These are phyloP conservation scores for Neopipo cinnamomea DNA, from an alignment of 2,113 vertebrate species.

Conservation along the genomic window DNA sequence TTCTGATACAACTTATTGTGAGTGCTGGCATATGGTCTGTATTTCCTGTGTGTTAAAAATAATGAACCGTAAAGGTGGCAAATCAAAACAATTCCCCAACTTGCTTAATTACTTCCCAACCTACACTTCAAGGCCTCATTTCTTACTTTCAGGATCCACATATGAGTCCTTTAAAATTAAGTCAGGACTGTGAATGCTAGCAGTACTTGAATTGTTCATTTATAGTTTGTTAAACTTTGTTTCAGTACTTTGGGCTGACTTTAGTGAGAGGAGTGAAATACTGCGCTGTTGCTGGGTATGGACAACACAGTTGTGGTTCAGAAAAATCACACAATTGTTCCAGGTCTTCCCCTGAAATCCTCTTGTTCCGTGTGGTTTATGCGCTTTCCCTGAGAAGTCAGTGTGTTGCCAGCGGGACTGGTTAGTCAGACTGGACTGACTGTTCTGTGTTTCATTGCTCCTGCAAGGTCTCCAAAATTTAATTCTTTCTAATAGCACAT, in stretches of 20 bases:
- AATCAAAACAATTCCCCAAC: background rate
- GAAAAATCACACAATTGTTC: background rate
- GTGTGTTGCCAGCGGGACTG: rapidly evolving
- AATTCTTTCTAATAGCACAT: background rate
- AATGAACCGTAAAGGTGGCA: background rate
- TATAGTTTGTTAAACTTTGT: background rate
- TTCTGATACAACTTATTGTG: background rate
- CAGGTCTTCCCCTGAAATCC: background rate
- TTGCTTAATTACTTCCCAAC: background rate
- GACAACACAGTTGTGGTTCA: background rate
- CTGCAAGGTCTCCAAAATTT: background rate
- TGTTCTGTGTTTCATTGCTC: background rate
- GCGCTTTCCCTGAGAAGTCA: background rate
- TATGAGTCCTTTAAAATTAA: background rate
- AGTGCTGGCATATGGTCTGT: background rate
- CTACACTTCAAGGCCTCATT: background rate
- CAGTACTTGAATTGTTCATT: background rate
- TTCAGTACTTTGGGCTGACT: background rate
- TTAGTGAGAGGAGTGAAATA: background rate
- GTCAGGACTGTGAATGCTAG: background rate
- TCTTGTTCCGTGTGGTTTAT: background rate
- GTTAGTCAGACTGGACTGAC: background rate
- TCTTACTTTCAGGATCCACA: background rate
- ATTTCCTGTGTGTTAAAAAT: background rate
- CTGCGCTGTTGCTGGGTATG: background rate